Base-by-base conservation (phyloP, 2,888 invertebrate species). In the Malthinus seriepunctatus region DNA sequence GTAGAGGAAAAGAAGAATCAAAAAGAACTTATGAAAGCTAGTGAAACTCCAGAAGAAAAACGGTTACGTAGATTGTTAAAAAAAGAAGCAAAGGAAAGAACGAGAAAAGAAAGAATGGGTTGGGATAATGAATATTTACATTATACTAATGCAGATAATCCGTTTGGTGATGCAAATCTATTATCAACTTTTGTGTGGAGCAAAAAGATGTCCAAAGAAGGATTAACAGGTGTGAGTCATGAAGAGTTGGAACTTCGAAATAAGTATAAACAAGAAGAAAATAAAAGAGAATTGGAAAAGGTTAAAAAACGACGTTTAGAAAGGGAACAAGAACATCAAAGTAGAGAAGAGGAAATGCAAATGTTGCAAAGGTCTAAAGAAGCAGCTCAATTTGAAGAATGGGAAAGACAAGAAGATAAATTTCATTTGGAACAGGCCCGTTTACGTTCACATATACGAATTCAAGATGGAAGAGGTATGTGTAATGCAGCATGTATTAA, bases 101-200 rank as follows among this genome's bases (percentile, higher is more conserved):
- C 87, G 61, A 81, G 94, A 0, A 91, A 95, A 54, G 92, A 95
- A 76, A 83, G 93, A 65, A 96, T 97, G 95, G 97, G 97, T 5
- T 97, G 96, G 97, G 97, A 97, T 77, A 93, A 91, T 64, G 97
- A 97, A 77, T 96, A 96, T 75, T 86, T 96, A 61, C 95, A 95
- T 73, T 99, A 98, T 74, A 97, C 98, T 0, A 97, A 99, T 78
- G 91, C 93, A 50, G 97, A 99, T 78, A 99, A 99, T 80, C 99
- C 99, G 0, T 99, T 98, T 78, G 98, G 98, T 0, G 99, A 99
- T 82, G 93, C 93, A 0, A 95, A 95, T 70, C 84, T 99, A 35
- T 85, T 97, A 4, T 90, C 97, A 32, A 93, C 95, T 0, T 99
- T 99, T 79, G 93, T 97, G 0, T 99, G 99, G 99, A 84, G 84